Evolutionary conservation across 2,113 vertebrate species (phyloP).

Genomic region (Penelope pileata): DNA sequence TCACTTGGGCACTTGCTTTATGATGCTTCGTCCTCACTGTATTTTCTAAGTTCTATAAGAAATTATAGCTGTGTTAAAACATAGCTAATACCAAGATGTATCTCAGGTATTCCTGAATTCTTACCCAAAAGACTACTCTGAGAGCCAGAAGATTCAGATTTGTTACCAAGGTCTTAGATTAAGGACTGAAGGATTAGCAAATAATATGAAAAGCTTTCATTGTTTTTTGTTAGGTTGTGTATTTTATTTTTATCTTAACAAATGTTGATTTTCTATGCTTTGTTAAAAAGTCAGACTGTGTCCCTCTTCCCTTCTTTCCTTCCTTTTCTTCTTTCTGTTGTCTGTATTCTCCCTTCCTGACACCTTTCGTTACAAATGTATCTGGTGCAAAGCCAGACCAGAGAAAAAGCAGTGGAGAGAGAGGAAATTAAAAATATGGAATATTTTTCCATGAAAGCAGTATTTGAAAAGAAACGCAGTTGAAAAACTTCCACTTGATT

Average conservation of each 20-base stretch:
- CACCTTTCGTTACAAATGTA: background rate
- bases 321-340: background rate
- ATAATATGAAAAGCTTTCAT: background rate
- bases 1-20: accelerated
- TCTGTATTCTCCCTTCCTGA: background rate
- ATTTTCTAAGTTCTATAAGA: background rate
- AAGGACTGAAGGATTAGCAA: background rate
- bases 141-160: background rate
- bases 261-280: background rate
- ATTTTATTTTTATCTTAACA: background rate
- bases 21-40: background rate
- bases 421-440: background rate
- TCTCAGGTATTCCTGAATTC: background rate
- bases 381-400: background rate
- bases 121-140: background rate
- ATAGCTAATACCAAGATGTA: background rate
- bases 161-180: background rate
- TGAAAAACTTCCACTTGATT: background rate
- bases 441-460: background rate
- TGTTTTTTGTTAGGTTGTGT: no score
- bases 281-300: background rate
- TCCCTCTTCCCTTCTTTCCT: background rate
- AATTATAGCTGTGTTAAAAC: background rate
- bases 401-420: background rate
- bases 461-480: background rate